These are phyloP conservation scores for Drosophila pseudoananassae DNA, from an alignment of 1,140 invertebrate species.

Conservation along the genomic window DNA sequence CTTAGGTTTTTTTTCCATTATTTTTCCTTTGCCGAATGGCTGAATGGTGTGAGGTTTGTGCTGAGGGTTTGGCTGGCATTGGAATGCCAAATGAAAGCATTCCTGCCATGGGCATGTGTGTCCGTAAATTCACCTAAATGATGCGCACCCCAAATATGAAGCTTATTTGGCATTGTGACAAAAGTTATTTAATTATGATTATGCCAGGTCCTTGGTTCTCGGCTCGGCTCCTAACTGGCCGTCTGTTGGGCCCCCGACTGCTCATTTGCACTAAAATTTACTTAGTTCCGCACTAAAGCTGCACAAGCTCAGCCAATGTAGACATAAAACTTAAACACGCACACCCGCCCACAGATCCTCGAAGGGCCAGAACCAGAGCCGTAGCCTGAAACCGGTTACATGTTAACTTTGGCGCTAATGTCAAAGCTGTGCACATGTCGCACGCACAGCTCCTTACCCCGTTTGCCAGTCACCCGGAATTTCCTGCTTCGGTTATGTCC, in stretches of 20 bases:
- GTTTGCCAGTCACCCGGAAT: background rate
- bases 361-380: conserved; percentile 21
- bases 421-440: conserved; percentile 70
- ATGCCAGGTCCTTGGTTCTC: conserved; percentile 54
- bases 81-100: conserved; percentile 71
- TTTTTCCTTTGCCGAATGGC: conserved; percentile 5
- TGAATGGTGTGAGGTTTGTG: conserved; percentile 12
- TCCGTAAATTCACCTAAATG: conserved; percentile 75
- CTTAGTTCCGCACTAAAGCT: conserved; percentile 78
- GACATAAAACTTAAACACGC: conserved; percentile 77
- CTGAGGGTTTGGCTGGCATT: conserved; percentile 36
- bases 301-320: conserved; percentile 67
- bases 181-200: conserved; percentile 82
- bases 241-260: conserved; percentile 55
- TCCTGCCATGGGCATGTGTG: conserved; percentile 34
- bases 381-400: conserved; percentile 40
- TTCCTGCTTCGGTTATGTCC: conserved; percentile 16
- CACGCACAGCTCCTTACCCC: conserved; percentile 48
- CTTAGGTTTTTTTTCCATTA: conserved; percentile 49
- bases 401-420: conserved; percentile 74
- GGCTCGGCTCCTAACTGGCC: conserved; percentile 54
- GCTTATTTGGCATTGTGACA: conserved; percentile 73
- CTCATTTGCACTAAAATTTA: conserved; percentile 76
- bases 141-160: conserved; percentile 57
- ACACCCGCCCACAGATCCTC: conserved; percentile 15